A percentile compares a stretch with the other conserved stretches of the same genome.
Evolutionary conservation across 2,888 invertebrate species (phyloP).

Genomic region (Hermaeophaga mercurialis): DNA sequence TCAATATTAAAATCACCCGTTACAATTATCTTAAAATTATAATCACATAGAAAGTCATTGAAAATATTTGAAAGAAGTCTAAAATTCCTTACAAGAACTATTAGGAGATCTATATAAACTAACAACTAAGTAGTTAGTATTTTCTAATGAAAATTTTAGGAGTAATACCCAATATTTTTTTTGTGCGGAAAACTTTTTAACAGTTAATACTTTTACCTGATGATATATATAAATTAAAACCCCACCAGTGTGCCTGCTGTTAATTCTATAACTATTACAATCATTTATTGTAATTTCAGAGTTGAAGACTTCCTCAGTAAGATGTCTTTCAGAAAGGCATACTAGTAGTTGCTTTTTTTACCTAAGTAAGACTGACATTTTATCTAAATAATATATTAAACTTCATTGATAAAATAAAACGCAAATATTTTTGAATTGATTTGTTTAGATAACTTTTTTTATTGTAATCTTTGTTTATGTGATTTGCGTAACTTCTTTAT

Average conservation of each 20-base stretch:
- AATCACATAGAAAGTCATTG: neutral
- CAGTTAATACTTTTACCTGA: neutral
- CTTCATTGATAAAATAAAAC: no score
- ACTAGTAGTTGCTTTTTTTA: no score
- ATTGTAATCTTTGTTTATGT: no score
- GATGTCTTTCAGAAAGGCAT: no score
- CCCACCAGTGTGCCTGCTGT: neutral
- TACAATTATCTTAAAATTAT: constrained; percentile 3
- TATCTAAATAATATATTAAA: no score
- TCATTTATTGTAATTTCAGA: no score
- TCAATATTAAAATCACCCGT: constrained; percentile 9
- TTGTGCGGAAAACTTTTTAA: neutral
- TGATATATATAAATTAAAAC: neutral
- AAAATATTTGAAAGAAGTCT: neutral
- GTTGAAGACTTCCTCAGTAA: no score
- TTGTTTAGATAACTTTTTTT: no score
- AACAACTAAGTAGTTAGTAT: no score
- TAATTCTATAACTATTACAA: neutral
- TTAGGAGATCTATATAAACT: constrained; percentile 5
- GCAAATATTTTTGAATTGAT: no score
- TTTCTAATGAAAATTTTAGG: neutral
- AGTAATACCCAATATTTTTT: neutral
- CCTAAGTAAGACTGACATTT: no score
- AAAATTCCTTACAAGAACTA: neutral
- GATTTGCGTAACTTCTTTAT: no score